Conservation (phyloP, 2,888 invertebrate genomes). For the Acanthoscelides obtectus region DNA sequence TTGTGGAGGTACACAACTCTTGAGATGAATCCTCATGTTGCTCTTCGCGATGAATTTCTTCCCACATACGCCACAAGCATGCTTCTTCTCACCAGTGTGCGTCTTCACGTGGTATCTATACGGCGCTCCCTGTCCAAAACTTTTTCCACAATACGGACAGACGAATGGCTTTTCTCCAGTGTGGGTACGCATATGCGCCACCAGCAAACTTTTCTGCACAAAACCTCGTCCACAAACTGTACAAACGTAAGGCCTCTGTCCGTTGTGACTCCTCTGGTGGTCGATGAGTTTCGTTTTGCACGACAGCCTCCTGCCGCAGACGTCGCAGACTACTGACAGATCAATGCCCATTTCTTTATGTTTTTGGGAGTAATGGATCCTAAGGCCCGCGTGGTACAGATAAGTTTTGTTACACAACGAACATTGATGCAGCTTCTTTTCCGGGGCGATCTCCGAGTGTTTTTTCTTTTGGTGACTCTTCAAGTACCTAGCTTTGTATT, state of each 20-base stretch:
- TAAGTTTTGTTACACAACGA: slow-evolving; percentile 29
- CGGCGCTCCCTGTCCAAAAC: slow-evolving; percentile 46
- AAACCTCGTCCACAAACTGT: slow-evolving; percentile 25
- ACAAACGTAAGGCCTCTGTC: slow-evolving; percentile 47
- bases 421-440: slow-evolving; percentile 22
- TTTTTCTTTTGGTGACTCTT: slow-evolving; percentile 30
- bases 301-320: slow-evolving; percentile 38
- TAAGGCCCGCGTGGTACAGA: slow-evolving; percentile 11
- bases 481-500: slow-evolving; percentile 27
- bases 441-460: slow-evolving; percentile 26
- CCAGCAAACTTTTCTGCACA: slow-evolving; percentile 35
- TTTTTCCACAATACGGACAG: slow-evolving; percentile 21
- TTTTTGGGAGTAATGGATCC: slow-evolving; percentile 15
- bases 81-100: slow-evolving; percentile 52
- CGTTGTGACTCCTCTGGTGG: slow-evolving; percentile 52
- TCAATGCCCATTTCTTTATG: slow-evolving; percentile 19
- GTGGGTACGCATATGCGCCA: slow-evolving; percentile 27
- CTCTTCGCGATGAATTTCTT: slow-evolving; percentile 48
- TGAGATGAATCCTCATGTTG: slow-evolving; percentile 6
- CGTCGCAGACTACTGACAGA: slow-evolving; percentile 39
- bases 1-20: slow-evolving; percentile 5
- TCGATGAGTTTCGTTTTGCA: slow-evolving; percentile 32
- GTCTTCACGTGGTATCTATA: slow-evolving; percentile 50
- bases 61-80: slow-evolving; percentile 51
- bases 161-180: slow-evolving; percentile 33